Conservation (phyloP, 1,140 invertebrate species). For the Trachelipus rathkii region DNA sequence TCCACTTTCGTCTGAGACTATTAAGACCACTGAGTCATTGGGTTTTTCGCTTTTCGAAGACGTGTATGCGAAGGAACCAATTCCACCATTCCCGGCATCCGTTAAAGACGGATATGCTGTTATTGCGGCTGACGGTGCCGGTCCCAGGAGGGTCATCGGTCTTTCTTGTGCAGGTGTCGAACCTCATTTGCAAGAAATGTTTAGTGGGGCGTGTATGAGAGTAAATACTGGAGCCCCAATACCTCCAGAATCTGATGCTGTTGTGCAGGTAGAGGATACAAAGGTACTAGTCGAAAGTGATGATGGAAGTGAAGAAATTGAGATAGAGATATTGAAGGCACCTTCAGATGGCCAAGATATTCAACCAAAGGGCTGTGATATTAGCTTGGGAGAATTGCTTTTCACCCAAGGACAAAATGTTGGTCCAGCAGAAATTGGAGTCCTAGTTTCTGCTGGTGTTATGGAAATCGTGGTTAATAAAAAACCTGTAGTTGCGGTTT, state of each 20-base stretch:
- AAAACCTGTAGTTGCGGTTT: conserved; percentile 66
- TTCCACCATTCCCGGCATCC: conserved; percentile 89
- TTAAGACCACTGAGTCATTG: conserved; percentile 51
- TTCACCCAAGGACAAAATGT: conserved; percentile 59
- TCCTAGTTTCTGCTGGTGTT: conserved; percentile 70
- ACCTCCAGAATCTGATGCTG: conserved; percentile 76
- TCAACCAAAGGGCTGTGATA: conserved; percentile 75
- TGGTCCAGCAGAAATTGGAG: conserved; percentile 66
- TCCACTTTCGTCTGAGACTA: conserved; percentile 46
- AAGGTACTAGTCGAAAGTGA: conserved; percentile 60
- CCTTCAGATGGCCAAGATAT: conserved; percentile 73
- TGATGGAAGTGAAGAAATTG: conserved; percentile 65
- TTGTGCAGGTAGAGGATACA: conserved; percentile 86
- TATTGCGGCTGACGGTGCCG: conserved; percentile 64
- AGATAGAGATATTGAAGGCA: conserved; percentile 66
- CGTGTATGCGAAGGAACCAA: conserved; percentile 52
- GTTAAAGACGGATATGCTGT: conserved; percentile 95
- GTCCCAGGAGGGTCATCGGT: conserved; percentile 53
- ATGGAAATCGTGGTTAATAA: conserved; percentile 57
- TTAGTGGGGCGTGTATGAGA: conserved; percentile 68
- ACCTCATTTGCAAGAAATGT: conserved; percentile 48
- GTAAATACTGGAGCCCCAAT: conserved; percentile 92
- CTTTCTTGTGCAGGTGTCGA: conserved; percentile 38
- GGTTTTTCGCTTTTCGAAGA: conserved; percentile 62
- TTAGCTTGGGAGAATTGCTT: conserved; percentile 60